Base-by-base conservation (phyloP, 2,113 vertebrate genomes). In the Cairina moschata region DNA sequence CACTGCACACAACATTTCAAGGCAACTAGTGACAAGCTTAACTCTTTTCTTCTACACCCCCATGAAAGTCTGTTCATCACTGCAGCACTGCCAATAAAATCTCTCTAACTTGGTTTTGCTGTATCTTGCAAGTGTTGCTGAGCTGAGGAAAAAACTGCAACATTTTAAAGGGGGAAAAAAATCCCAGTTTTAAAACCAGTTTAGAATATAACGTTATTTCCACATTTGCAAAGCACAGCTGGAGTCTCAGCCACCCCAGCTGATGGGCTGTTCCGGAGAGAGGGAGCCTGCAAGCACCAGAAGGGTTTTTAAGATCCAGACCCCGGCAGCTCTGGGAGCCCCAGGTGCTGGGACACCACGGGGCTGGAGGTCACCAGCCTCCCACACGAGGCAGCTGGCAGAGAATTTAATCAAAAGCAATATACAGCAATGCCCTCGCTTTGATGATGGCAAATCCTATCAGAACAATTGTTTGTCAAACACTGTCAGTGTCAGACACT, bases 331-430 rank as follows among this genome's bases (percentile, higher is more conserved):
- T 22, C 22, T 31, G 59, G 38, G 17, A 68, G 12, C 3, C 18
- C 63, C 69, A 77, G 10, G 11, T 0, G 0, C 5, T 10, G 73
- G 62, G 60, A 63, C 54, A 31, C 23, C 20, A 5, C 22, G 36
- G 29, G 36, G 2, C 42, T 28, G 38, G 56, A 75, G 63, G 3
- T 22, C 6, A 28, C 7, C 83, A 38, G 32, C 55, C 13, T 31
- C 62, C 54, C 23, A 26, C 50, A 26, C 7, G 7, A 52, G 50
- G 22, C 50, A 25, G 50, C 23, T 52, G 50, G 50, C 48, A 8
- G 31, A 8, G 1, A 42, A 28, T 14, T 36, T 1, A n/a, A 14
- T 17, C 29, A 26, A 38, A 44, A 66, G 26, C 20, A 42, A 13
- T 7, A 34, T 2, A 9, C 17, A 44, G 10, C 55, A 23, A 2